A percentile compares a stretch with the other conserved stretches of the same genome.
These are phyloP conservation scores for Stenodera caucasica DNA, from an alignment of 2,888 invertebrate species.

Conservation along the genomic window DNA sequence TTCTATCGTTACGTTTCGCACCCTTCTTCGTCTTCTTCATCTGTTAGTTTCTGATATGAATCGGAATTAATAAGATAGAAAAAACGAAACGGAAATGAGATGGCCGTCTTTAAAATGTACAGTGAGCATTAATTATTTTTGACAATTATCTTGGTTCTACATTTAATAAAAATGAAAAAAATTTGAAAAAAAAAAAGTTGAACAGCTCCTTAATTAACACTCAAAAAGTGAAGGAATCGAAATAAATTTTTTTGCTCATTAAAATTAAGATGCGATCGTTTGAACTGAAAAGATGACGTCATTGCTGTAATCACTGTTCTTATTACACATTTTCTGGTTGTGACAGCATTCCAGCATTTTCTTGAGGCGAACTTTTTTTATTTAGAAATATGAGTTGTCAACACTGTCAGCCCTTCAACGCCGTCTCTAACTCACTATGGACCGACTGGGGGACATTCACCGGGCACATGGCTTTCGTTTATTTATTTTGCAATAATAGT, in stretches of 20 bases:
- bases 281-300: neutral
- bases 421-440: no score
- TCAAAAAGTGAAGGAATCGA: constrained; percentile 11
- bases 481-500: no score
- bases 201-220: constrained; percentile 21
- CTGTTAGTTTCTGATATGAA: constrained; percentile 8
- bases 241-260: constrained; percentile 20
- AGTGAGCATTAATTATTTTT: constrained; percentile 22
- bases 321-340: constrained; percentile 10
- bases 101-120: constrained; percentile 5
- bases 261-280: constrained; percentile 14
- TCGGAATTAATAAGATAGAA: constrained; percentile 15
- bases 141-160: constrained; percentile 17
- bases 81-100: constrained; percentile 15
- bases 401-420: no score
- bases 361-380: constrained; percentile 14
- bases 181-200: neutral
- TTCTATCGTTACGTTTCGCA: neutral
- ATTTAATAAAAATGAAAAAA: constrained; percentile 4
- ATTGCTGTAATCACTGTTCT: neutral
- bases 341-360: constrained; percentile 10
- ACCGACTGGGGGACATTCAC: no score
- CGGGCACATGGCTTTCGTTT: no score
- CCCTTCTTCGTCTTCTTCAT: neutral
- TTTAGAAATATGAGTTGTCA: constrained; percentile 17